Base-by-base conservation (phyloP, 2,113 vertebrate species). In the Trinectes maculatus region DNA sequence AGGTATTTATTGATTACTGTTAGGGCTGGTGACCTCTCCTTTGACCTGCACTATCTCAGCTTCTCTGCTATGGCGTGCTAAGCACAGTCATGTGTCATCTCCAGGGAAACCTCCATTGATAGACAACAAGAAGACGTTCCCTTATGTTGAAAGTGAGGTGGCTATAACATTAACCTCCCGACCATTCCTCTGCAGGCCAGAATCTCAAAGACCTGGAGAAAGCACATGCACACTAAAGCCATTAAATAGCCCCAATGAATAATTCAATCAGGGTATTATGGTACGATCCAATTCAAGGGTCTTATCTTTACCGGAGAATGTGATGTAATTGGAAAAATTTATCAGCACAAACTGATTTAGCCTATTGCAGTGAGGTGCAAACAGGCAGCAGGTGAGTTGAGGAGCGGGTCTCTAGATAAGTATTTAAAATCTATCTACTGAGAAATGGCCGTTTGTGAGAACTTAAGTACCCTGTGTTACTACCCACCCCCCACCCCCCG, bases 1-100 rank as follows among this genome's bases (percentile, higher is more conserved):
- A 92, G 94, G 95, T 93, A 93, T 89, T 91, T 95, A 95, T 93
- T 92, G 95, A 96, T 92, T 92, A 80, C 84, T 89, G 94, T 95
- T 93, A 91, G 88, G 90, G 92, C 85, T 84, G 92, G 81, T 94
- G 94, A 95, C 93, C 94, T 92, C 92, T 90, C 90, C 53, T 53
- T 71, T 18, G 51, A 72, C 70, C 62, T 15, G 42, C 82, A 83
- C 87, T 90, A 85, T 92, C 84, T 83, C 47, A 74, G 58, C 56
- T 19, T 57, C 59, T 85, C 83, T 91, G 88, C 89, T 88, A 86
- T 88, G 91, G 92, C 86, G 87, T 87, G 79, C 92, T 93, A 92
- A 93, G 91, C 89, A 88, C 73, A 74, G 71, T 90, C 89, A 91
- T 95, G 93, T 93, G 93, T 96, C 92, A 93, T 93, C 88, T 91